Evolutionary conservation across 2,113 vertebrate species (phyloP).

Genomic region (Spilogale gracilis): DNA sequence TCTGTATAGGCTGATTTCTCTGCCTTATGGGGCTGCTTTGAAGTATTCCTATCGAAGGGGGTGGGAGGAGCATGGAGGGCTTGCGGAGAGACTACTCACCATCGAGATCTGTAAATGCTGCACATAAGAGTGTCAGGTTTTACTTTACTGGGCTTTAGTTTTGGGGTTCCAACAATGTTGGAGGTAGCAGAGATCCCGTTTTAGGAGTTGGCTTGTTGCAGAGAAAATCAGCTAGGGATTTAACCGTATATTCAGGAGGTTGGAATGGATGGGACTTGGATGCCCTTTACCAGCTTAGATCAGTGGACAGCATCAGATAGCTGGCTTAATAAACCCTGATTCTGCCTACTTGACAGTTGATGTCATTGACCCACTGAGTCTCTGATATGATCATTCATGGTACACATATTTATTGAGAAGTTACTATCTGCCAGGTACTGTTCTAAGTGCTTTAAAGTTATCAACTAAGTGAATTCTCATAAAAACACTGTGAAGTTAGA

Average conservation of each 20-base stretch:
- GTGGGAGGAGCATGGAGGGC: background rate
- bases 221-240: background rate
- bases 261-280: background rate
- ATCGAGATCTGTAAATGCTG: background rate
- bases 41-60: background rate
- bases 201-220: background rate
- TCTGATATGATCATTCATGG: background rate
- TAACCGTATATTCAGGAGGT: background rate
- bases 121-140: rapidly evolving
- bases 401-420: background rate
- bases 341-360: background rate
- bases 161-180: background rate
- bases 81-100: background rate
- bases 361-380: background rate
- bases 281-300: background rate
- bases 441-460: background rate
- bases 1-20: background rate
- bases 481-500: background rate
- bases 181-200: background rate
- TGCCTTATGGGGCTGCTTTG: background rate
- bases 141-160: background rate
- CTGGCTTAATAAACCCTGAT: background rate
- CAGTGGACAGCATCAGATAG: background rate
- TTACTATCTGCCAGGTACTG: background rate
- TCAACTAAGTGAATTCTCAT: background rate